Conservation (phyloP, 2,113 vertebrate genomes). For the Boleophthalmus pectinirostris region DNA sequence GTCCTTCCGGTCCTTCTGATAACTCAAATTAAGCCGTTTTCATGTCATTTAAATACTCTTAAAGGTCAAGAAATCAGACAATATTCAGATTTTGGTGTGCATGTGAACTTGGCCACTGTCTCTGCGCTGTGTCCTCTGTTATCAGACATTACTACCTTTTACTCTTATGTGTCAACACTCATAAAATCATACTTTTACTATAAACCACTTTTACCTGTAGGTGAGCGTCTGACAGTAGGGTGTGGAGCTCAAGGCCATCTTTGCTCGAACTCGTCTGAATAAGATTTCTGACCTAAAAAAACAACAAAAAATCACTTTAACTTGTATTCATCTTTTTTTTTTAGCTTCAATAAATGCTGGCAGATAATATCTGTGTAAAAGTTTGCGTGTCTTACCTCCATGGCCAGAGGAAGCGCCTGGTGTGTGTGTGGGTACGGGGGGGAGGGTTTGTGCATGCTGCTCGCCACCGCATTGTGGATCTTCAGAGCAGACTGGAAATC, state of each 20-base stretch:
- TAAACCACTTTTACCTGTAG: constrained; percentile 81
- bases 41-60: no score
- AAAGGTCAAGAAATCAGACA: no score
- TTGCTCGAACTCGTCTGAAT: constrained; percentile 87
- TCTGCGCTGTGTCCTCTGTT: no score
- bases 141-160: no score
- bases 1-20: no score
- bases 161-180: no score
- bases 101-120: no score
- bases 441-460: constrained; percentile 92
- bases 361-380: not conserved
- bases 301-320: not conserved
- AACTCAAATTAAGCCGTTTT: no score
- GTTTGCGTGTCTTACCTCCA: constrained; percentile 52
- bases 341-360: not conserved
- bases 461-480: constrained; percentile 93
- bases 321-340: no score
- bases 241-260: constrained; percentile 88
- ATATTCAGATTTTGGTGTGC: no score
- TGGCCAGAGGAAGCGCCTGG: constrained; percentile 85
- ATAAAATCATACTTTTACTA: no score
- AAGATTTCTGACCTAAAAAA: constrained; percentile 84
- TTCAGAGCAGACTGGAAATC: constrained; percentile 97
- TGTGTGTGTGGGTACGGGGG: constrained; percentile 91
- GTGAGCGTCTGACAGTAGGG: constrained; percentile 85